phyloP scores from a whole-genome alignment of 2,113 vertebrate species.

The Oreamnos americanus region DNA sequence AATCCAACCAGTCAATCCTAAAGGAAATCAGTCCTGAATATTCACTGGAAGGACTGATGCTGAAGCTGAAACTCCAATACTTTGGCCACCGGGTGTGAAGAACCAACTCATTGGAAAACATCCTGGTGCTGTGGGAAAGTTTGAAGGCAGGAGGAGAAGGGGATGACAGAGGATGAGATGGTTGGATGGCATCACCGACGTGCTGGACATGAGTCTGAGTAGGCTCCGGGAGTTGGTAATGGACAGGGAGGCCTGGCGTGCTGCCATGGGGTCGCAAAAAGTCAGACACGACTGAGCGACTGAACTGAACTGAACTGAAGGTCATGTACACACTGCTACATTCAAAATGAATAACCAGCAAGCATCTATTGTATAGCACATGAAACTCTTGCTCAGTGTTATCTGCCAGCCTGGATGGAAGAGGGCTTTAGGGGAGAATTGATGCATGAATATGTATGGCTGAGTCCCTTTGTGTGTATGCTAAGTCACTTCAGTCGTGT shows the following conservation, averaged over 20 bases:
- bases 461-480: background rate
- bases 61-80: background rate
- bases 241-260: background rate
- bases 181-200: accelerated
- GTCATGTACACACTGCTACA: background rate
- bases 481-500: background rate
- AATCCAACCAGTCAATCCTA: background rate
- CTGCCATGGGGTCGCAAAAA: background rate
- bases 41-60: background rate
- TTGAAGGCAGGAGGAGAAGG: background rate
- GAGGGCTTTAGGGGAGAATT: background rate
- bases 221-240: background rate
- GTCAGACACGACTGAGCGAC: background rate
- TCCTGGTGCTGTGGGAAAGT: background rate
- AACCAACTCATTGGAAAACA: background rate
- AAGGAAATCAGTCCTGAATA: background rate
- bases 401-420: background rate
- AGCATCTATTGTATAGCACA: background rate
- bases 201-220: background rate
- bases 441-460: background rate
- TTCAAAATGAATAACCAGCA: background rate
- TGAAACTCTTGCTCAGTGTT: background rate
- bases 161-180: background rate
- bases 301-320: background rate
- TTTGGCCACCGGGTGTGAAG: background rate